phyloP scores from a whole-genome alignment of 2,113 vertebrate species.

The Dryoscopus gambensis region DNA sequence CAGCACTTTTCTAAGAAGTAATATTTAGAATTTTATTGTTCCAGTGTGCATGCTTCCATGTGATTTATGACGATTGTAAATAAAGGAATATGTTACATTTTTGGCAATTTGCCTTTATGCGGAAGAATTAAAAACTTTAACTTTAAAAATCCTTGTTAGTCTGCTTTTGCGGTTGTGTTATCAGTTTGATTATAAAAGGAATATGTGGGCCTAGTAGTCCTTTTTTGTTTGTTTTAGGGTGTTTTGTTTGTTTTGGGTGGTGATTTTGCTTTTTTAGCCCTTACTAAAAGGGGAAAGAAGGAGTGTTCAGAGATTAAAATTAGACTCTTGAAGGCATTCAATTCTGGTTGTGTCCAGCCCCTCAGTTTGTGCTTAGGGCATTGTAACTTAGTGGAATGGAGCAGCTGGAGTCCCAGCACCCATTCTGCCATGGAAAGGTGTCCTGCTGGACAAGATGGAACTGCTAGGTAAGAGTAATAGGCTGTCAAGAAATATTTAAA shows the following conservation, averaged over 20 bases:
- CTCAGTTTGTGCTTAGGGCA: not conserved
- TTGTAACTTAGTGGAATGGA: not conserved
- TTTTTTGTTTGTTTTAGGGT: not conserved
- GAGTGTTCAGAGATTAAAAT: not conserved
- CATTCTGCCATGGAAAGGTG: not conserved
- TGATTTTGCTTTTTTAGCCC: not conserved
- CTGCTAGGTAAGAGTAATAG: not conserved
- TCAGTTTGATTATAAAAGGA: not conserved
- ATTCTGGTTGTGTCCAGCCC: not conserved
- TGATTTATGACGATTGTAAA: not conserved
- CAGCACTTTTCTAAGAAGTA: not conserved
- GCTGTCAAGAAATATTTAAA: not conserved
- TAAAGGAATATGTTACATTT: not conserved
- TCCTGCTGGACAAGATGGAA: not conserved
- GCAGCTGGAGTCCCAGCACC: not conserved
- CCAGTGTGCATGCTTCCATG: not conserved
- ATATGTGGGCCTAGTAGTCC: not conserved
- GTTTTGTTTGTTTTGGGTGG: not conserved
- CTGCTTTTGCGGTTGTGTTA: not conserved
- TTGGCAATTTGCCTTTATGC: conserved; percentile 2
- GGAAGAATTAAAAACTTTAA: conserved; percentile 3
- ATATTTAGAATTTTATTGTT: not conserved
- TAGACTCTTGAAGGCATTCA: not conserved
- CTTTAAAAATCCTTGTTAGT: not conserved
- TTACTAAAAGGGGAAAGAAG: not conserved